Evolutionary conservation across 2,888 invertebrate species (phyloP), one percentile per base, ranked within the genome.

Genomic region (Oscheius sp.): DNA sequence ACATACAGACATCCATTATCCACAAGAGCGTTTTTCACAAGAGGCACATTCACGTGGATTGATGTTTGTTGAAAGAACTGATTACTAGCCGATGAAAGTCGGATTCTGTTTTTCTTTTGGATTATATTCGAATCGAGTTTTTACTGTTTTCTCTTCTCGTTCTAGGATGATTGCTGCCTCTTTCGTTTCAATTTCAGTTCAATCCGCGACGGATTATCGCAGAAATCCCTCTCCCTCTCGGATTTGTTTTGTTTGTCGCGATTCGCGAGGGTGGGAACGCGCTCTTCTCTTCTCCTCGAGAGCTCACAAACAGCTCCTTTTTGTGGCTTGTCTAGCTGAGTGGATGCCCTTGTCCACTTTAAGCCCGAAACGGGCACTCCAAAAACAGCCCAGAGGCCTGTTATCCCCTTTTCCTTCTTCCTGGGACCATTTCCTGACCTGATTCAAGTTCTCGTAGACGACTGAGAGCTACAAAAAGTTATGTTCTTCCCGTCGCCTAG

Each of bases 271-370:
- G 48, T 48, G 48, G 48, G 48, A 48, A 48, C 48, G 48, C 17
- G 48, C 48, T 48, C 48, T 48, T 25, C 31, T 55, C 52, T 52
- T 25, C 52, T 27, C 29, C 29, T 20, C 25, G 25, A 29, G 42
- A 42, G 42, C 48, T n/a, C n/a, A n/a, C 48, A 48, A 48, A 48
- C 48, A 48, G 48, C 48, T 55, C 34, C 55, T 55, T 55, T 55
- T 55, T 55, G 55, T 48, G 55, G 33, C 55, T 55, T 52, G 52
- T 52, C 52, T 29, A 52, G n/a, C 31, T 37, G 55, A 55, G 55
- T 61, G 42, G 61, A 61, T 61, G 42, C 61, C 45, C 61, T 61
- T 61, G 61, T 61, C 61, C 61, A 61, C 61, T 45, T 55, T 37
- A 55, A 29, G 12, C 52, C n/a, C 52, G 10, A 42, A 15, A 42